Evolutionary conservation across 2,888 invertebrate genomes (phyloP), one percentile per base, ranked within the genome.

Genomic region (Andrena flavipes): DNA sequence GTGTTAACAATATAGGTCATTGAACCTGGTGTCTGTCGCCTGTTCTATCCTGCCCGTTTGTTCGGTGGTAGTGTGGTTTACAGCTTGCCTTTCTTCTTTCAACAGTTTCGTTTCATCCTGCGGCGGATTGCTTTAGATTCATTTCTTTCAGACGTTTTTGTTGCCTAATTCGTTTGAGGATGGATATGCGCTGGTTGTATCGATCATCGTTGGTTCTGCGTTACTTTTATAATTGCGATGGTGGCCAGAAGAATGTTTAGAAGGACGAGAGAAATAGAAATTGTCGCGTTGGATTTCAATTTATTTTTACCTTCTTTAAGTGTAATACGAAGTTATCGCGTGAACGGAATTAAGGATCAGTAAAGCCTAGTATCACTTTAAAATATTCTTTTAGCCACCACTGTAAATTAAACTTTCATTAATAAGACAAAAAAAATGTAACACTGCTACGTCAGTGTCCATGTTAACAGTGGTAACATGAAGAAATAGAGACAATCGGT

Each of bases 1-100:
- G 93, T 93, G 93, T 94, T 94, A 93, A 92, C 90, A 90, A 88
- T 42, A 42, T 88, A 87, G 78, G 84, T 86, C 65, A 84, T 82
- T 84, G 82, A 78, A 72, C 82, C 84, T 84, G 70, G 49, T 42
- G 70, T 75, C 70, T 81, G 42, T 42, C 70, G 48, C 63, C 20
- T 59, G 64, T 48, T 67, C 29, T 67, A 20, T 49, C 72, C 75
- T 63, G 68, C 29, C 67, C 49, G 65, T 51, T 67, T 16, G 60
- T 59, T 49, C 60, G 51, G 29, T 71, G 63, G 56, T 62, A 62
- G 51, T 29, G 16, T 49, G 54, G 51, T 49, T 13, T 42, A 42
- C 42, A 35, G 33, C 23, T 42, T 6, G 62, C 49, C 42, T 62
- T 74, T 59, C 60, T 33, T n/a, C 35, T 56, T 33, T 68, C 6